Evolutionary conservation across 1,140 invertebrate genomes (phyloP).

Genomic region (Bombus waltoni): DNA sequence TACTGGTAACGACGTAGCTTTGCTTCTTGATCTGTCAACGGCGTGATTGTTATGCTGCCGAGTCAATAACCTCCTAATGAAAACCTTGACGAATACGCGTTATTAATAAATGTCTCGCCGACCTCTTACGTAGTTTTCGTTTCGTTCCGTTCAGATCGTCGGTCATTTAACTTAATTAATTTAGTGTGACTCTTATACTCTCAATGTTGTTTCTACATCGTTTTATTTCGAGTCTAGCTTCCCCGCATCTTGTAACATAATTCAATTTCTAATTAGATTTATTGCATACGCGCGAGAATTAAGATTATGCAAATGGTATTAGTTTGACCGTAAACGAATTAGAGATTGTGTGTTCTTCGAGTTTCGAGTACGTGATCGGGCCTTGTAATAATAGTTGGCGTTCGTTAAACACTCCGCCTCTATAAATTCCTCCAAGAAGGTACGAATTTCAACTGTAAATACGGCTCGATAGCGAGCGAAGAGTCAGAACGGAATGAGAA

Average conservation of each 20-base stretch:
- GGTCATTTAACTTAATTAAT: background rate
- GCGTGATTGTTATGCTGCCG: background rate
- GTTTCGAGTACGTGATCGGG: no score
- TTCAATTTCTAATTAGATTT: background rate
- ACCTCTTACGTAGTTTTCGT: background rate
- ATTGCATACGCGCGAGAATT: background rate
- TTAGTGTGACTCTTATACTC: background rate
- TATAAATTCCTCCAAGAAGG: background rate
- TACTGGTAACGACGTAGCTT: background rate
- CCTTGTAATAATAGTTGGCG: no score
- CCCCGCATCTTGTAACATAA: background rate
- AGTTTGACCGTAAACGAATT: background rate
- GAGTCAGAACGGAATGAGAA: background rate
- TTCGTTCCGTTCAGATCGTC: background rate
- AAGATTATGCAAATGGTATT: background rate
- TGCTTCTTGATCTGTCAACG: background rate
- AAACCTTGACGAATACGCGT: background rate
- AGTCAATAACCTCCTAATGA: background rate
- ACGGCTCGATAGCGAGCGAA: background rate
- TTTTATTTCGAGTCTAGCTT: background rate
- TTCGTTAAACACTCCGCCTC: background rate
- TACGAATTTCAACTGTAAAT: background rate
- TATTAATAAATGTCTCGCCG: background rate
- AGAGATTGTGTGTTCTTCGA: background rate
- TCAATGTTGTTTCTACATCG: background rate